phyloP scores from a whole-genome alignment of 2,797 vertebrate species.

The Cryptoprocta ferox region DNA sequence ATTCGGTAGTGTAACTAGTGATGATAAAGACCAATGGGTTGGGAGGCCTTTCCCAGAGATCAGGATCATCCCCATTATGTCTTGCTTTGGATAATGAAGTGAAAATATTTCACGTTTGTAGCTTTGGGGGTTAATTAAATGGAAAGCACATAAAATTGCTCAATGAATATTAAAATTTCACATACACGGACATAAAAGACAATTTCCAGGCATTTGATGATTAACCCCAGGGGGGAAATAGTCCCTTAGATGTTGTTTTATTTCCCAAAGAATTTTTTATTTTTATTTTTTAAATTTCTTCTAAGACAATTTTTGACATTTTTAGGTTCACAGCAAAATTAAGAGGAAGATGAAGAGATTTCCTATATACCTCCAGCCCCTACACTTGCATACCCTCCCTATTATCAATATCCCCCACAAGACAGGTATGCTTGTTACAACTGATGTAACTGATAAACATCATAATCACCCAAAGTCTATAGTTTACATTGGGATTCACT shows the following conservation, averaged over 20 bases:
- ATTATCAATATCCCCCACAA: not conserved
- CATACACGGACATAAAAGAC: not conserved
- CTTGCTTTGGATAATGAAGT: not conserved
- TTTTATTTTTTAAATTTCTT: not conserved
- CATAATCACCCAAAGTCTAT: not conserved
- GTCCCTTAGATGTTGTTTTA: not conserved
- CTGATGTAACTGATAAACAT: not conserved
- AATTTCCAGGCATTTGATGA: not conserved
- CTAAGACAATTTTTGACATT: not conserved
- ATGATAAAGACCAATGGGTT: not conserved
- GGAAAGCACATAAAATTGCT: not conserved
- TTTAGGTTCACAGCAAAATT: not conserved
- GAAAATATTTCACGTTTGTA: not conserved
- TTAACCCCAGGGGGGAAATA: not conserved
- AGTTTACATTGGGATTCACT: not conserved
- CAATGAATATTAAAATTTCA: conserved; percentile 21
- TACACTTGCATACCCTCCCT: not conserved
- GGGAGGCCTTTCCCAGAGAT: not conserved
- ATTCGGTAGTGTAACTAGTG: not conserved
- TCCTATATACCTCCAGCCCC: not conserved
- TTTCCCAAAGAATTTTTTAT: not conserved
- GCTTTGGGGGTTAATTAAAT: not conserved
- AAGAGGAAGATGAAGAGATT: not conserved
- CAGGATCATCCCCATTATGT: not conserved
- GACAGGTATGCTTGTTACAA: not conserved